Percentiles rank a stretch among this genome's conserved stretches.
Evolutionary conservation across 92 coral and sea anemone species (phyloP).

Genomic region (Parazoanthus swiftii): DNA sequence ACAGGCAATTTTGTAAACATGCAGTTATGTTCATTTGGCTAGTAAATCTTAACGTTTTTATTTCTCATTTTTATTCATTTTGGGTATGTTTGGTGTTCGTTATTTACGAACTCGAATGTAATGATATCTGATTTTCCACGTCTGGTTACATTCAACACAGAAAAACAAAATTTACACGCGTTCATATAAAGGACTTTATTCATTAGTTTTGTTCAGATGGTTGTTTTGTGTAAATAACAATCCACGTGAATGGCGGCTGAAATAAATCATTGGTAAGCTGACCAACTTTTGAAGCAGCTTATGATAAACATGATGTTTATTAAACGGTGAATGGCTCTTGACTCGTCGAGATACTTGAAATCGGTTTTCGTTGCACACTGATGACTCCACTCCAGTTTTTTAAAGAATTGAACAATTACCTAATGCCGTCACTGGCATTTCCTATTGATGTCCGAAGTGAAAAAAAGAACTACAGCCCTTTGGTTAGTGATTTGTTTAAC

Average conservation of each 20-base stretch:
- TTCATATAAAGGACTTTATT: not conserved
- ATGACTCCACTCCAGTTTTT: constrained; percentile 3
- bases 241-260: constrained; percentile 15
- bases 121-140: not conserved
- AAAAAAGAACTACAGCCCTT: not conserved
- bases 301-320: constrained; percentile 33
- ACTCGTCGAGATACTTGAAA: not conserved
- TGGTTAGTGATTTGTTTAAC: not conserved
- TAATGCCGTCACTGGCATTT: constrained; percentile 19
- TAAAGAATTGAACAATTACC: not conserved
- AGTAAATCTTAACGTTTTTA: not conserved
- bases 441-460: not conserved
- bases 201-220: not conserved
- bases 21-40: not conserved
- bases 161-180: not conserved
- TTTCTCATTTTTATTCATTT: not conserved
- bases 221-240: not conserved
- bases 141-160: not conserved
- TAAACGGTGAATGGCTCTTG: constrained; percentile 1
- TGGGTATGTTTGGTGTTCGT: not conserved
- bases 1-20: not conserved
- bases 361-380: constrained; percentile 5
- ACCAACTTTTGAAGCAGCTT: not conserved
- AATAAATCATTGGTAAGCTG: not conserved
- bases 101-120: not conserved